Evolutionary conservation across 1,140 invertebrate species (phyloP).

Genomic region (Elymnias hypermnestra): DNA sequence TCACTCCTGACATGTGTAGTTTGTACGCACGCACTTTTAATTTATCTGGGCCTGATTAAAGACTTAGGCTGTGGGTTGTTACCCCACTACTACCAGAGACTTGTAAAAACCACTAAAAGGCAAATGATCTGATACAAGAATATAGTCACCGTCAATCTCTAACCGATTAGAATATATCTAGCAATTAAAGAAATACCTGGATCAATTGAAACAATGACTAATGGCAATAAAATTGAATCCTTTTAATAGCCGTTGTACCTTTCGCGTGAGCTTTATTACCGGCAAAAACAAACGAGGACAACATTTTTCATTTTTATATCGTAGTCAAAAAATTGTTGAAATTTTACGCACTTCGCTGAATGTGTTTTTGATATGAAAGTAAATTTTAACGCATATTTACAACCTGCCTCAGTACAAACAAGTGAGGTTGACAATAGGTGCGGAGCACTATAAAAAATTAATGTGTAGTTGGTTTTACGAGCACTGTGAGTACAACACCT

Average conservation of each 20-base stretch:
- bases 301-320: conserved; percentile 12
- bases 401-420: conserved; percentile 38
- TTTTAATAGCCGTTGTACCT: neutral
- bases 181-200: too few species aligned
- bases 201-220: too few species aligned
- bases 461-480: conserved; percentile 64
- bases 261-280: conserved; percentile 2
- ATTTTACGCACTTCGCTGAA: conserved; percentile 15
- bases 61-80: too few species aligned
- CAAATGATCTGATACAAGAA: too few species aligned
- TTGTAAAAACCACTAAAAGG: too few species aligned
- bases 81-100: too few species aligned
- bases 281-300: conserved; percentile 1
- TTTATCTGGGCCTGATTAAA: too few species aligned
- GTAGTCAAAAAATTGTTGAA: conserved; percentile 9
- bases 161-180: too few species aligned
- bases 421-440: conserved; percentile 47
- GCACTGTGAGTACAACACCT: conserved; percentile 42
- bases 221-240: too few species aligned
- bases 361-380: conserved; percentile 26
- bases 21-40: too few species aligned
- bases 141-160: too few species aligned
- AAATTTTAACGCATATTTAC: conserved; percentile 35
- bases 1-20: too few species aligned
- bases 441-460: conserved; percentile 61